Evolutionary conservation across 2,113 vertebrate species (phyloP).

Genomic region (Dipodomys spectabilis): DNA sequence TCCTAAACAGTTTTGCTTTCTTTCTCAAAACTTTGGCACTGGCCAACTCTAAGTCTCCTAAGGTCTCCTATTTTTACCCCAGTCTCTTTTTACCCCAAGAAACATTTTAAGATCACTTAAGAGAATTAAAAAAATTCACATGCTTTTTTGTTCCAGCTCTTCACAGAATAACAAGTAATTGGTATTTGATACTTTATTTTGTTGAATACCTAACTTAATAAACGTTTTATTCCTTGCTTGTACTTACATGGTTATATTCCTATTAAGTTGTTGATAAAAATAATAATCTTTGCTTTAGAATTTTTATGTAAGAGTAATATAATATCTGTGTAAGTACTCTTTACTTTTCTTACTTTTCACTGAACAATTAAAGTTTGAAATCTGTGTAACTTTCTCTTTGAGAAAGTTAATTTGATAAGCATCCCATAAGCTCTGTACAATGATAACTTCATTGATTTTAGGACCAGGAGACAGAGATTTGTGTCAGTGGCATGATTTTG

Average conservation of each 20-base stretch:
- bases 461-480: background rate
- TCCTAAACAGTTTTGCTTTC: background rate
- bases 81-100: background rate
- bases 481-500: background rate
- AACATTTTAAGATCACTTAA: background rate
- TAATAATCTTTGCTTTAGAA: slow-evolving; percentile 17
- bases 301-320: slow-evolving; percentile 34
- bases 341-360: slow-evolving; percentile 24
- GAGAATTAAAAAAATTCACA: background rate
- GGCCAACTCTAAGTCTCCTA: background rate
- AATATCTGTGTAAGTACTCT: slow-evolving; percentile 24
- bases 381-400: slow-evolving; percentile 4
- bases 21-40: background rate
- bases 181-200: background rate
- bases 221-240: slow-evolving; percentile 45
- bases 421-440: slow-evolving; percentile 28
- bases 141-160: background rate
- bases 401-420: slow-evolving; percentile 60
- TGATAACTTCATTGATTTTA: slow-evolving; percentile 39
- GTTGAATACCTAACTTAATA: background rate
- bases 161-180: background rate
- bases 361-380: slow-evolving; percentile 26
- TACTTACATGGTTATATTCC: slow-evolving; percentile 21
- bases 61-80: background rate
- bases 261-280: slow-evolving; percentile 42